phyloP scores from a whole-genome alignment of 2,113 vertebrate genomes.

The Psammodynastes pulverulentus region DNA sequence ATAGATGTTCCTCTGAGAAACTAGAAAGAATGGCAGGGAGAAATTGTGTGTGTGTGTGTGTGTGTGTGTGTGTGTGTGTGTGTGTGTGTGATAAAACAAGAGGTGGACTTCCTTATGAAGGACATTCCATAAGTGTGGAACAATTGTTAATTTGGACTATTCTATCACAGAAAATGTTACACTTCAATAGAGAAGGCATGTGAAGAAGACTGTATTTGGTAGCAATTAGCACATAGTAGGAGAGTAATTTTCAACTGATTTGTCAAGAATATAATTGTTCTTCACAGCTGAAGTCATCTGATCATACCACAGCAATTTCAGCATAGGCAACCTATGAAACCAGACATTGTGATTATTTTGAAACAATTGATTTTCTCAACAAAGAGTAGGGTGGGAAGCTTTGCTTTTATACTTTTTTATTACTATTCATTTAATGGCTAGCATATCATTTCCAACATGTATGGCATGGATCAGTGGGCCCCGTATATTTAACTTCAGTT shows the following conservation, averaged over 20 bases:
- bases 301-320: neutral
- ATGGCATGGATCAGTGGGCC: neutral
- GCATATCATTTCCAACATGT: neutral
- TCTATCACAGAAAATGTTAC: neutral
- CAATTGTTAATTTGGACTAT: neutral
- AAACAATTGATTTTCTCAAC: neutral
- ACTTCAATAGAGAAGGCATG: neutral
- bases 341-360: neutral
- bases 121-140: neutral
- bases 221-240: neutral
- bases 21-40: neutral
- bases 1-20: neutral
- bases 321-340: neutral
- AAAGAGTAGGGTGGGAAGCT: neutral
- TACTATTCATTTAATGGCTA: neutral
- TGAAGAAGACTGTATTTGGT: neutral
- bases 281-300: neutral
- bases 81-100: neutral
- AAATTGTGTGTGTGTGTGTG: neutral
- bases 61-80: no score
- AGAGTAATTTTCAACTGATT: neutral
- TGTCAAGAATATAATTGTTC: neutral
- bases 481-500: neutral
- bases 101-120: neutral
- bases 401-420: neutral